Base-by-base conservation (phyloP, 2,113 vertebrate species). In the Xenopus laevis region DNA sequence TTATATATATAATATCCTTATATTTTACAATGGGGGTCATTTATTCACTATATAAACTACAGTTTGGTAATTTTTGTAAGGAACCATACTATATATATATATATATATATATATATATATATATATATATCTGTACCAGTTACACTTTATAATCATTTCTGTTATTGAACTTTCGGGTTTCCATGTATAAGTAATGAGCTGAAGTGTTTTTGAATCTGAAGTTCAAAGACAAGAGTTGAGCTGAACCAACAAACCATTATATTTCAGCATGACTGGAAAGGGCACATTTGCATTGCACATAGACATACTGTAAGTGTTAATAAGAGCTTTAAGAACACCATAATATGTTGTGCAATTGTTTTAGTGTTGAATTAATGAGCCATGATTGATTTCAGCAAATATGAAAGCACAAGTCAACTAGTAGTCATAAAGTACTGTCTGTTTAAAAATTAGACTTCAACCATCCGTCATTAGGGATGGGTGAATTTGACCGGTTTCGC, bases 261-360 rank as follows among this genome's bases (percentile, higher is more conserved):
- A 65, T 66, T 73, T 45, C 71, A 47, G 61, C 64, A 55, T 66
- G 52, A 73, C 65, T 66, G 63, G 63, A 73, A 73, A 66, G 71
- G 71, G 63, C 71, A 73, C 71, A 73, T 73, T 73, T 65, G 71
- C 71, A 73, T 73, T n/a, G 71, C 33, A 65, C 59, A 55, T 44
- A 57, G 50, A 72, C 50, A 58, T 27, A 27, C 23, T 27, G 23
- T 64, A 27, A 12, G 50, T 52, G 63, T 30, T 47, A n/a, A 63
- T 57, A 55, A 65, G 20, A 55, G 33, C 71, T 58, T 57, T 55
- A 33, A 9, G 47, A 66, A 47, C 20, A 66, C 4, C 23, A 66
- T 20, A 66, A 66, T 66, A 55, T 17, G 50, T 27, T 58, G 10
- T 50, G 45, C 62, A 65, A 27, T 40, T 64, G 45, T 63, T 33